Evolutionary conservation across 1,140 invertebrate species (phyloP).

Genomic region (Diplogasteroides magnus): DNA sequence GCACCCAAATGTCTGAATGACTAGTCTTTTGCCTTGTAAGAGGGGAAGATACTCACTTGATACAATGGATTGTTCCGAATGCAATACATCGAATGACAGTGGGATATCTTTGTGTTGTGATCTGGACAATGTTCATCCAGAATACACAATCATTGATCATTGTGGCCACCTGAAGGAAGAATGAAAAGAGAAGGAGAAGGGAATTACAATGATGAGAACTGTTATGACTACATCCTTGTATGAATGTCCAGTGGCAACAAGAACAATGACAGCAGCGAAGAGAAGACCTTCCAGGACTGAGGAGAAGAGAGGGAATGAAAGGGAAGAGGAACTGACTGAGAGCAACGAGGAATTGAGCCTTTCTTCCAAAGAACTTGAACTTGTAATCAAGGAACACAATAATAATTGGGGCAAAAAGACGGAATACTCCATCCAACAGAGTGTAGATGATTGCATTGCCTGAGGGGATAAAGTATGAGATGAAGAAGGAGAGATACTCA

Average conservation of each 20-base stretch:
- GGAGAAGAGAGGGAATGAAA: no score
- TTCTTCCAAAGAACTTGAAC: constrained; percentile 41
- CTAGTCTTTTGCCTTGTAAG: not conserved
- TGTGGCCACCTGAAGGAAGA: constrained; percentile 22
- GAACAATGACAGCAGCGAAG: constrained; percentile 34
- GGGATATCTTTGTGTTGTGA: constrained; percentile 41
- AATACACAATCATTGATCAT: constrained; percentile 50
- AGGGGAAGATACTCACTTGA: constrained; percentile 31
- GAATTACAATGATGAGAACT: not conserved
- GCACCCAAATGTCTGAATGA: constrained; percentile 40
- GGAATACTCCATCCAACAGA: constrained; percentile 43
- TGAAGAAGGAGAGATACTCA: constrained; percentile 3
- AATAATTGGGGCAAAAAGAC: constrained; percentile 40
- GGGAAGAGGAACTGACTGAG: constrained; percentile 26
- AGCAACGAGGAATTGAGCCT: constrained; percentile 42
- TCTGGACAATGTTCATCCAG: constrained; percentile 51
- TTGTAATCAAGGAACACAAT: constrained; percentile 43
- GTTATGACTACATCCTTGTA: constrained; percentile 13
- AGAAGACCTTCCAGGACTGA: constrained; percentile 37
- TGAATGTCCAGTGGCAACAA: constrained; percentile 25
- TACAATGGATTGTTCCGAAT: constrained; percentile 44
- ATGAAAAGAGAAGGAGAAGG: no score
- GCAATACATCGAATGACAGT: constrained; percentile 50
- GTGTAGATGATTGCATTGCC: constrained; percentile 35
- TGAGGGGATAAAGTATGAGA: constrained; percentile 5